Conservation (phyloP, 2,113 vertebrate species). For the Hydrolagus affinis region DNA sequence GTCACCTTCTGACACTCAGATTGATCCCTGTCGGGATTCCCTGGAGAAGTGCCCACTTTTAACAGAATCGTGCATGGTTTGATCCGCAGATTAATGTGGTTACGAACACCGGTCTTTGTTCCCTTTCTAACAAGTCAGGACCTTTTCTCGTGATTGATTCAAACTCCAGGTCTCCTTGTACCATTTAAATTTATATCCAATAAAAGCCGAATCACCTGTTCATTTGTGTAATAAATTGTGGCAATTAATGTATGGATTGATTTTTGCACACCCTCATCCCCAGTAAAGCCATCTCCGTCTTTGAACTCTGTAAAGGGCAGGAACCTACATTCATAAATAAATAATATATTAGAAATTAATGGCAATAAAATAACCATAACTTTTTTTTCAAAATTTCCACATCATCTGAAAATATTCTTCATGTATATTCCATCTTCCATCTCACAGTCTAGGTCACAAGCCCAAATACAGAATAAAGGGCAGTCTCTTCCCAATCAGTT, state of each 20-base stretch:
- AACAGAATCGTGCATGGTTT: conserved; percentile 61
- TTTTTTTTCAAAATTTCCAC: neutral
- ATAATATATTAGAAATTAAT: neutral
- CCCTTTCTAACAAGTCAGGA: conserved; percentile 62
- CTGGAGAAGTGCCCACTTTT: conserved; percentile 67
- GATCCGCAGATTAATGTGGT: conserved; percentile 83
- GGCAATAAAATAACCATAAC: neutral
- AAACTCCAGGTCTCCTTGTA: conserved; percentile 26
- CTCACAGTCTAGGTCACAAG: neutral
- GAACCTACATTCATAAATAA: conserved; percentile 1
- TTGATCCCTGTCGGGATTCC: conserved; percentile 76
- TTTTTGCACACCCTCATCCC: conserved; percentile 74
- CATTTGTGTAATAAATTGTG: conserved; percentile 96
- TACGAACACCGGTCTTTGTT: conserved; percentile 75
- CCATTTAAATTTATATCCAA: conserved; percentile 69
- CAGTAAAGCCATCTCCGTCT: conserved; percentile 83
- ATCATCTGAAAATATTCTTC: neutral
- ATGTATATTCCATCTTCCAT: neutral
- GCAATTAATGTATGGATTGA: conserved; percentile 95
- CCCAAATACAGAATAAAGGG: neutral
- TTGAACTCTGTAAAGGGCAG: conserved; percentile 45
- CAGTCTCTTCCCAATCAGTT: too few relatives aligned
- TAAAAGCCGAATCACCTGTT: conserved; percentile 78
- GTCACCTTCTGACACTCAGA: conserved; percentile 70
- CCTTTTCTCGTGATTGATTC: conserved; percentile 39